phyloP scores from a whole-genome alignment of 2,113 vertebrate species.

The Rana temporaria region DNA sequence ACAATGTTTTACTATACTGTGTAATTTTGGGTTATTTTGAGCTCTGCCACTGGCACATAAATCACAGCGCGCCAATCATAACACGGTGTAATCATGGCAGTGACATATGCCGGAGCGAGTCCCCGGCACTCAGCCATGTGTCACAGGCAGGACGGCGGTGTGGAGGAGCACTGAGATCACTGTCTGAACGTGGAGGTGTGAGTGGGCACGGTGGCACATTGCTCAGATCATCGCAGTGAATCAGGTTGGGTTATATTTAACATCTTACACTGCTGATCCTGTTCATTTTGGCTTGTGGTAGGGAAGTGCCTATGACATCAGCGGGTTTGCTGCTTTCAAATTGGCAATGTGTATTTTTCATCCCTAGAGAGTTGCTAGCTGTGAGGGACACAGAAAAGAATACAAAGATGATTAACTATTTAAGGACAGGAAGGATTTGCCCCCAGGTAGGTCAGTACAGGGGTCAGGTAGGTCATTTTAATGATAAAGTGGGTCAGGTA shows the following conservation, averaged over 20 bases:
- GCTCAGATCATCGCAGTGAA: constrained; percentile 1
- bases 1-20: neutral
- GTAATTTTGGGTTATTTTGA: neutral
- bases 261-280: neutral
- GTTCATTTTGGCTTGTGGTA: neutral
- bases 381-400: too few species aligned
- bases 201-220: neutral
- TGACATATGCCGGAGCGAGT: neutral
- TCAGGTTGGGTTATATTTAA: constrained; percentile 24
- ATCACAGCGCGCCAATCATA: neutral
- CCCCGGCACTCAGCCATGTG: neutral
- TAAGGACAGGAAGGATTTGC: too few species aligned
- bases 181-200: constrained; percentile 38
- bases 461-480: too few species aligned
- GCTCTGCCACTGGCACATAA: neutral
- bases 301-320: neutral
- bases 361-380: too few species aligned
- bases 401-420: too few species aligned
- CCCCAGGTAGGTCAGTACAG: too few species aligned
- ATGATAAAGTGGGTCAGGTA: too few species aligned
- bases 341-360: too few species aligned
- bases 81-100: neutral
- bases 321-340: neutral
- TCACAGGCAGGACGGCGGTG: neutral
- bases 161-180: constrained; percentile 15